Evolutionary conservation across 2,113 vertebrate species (phyloP).

Genomic region (Galeopterus variegatus): DNA sequence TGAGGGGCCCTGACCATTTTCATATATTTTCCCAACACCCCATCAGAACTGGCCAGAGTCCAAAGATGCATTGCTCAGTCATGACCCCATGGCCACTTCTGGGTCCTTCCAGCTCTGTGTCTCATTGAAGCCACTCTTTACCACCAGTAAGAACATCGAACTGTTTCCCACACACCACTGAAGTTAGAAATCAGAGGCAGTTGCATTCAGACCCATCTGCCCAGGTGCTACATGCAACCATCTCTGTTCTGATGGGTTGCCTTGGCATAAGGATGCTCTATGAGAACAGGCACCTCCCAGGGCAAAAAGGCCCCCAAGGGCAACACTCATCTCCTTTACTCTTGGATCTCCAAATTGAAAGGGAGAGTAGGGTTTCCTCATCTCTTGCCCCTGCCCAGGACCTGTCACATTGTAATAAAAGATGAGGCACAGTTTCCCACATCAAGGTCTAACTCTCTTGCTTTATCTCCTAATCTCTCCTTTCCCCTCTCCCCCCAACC

Average conservation of each 20-base stretch:
- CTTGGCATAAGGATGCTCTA: neutral
- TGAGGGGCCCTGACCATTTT: no score
- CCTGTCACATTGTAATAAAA: neutral
- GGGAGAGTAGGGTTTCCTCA: neutral
- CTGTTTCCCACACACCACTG: neutral
- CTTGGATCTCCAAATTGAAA: conserved; percentile 17
- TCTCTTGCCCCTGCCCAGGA: neutral
- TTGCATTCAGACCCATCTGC: neutral
- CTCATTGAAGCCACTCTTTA: neutral
- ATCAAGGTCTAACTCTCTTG: neutral
- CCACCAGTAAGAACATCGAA: neutral
- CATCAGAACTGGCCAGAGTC: no score
- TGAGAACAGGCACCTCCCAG: neutral
- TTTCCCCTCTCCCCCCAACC: no score
- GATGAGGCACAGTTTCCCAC: neutral
- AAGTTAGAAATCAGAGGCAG: neutral
- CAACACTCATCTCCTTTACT: neutral
- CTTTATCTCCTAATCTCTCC: neutral
- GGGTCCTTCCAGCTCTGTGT: neutral
- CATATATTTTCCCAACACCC: no score
- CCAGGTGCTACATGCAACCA: neutral
- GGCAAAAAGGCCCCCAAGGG: neutral
- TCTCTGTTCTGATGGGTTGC: neutral
- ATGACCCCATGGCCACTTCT: neutral
- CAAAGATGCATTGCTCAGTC: no score